Evolutionary conservation across 1,140 invertebrate genomes (phyloP).

Genomic region (Eulimnadia texana): DNA sequence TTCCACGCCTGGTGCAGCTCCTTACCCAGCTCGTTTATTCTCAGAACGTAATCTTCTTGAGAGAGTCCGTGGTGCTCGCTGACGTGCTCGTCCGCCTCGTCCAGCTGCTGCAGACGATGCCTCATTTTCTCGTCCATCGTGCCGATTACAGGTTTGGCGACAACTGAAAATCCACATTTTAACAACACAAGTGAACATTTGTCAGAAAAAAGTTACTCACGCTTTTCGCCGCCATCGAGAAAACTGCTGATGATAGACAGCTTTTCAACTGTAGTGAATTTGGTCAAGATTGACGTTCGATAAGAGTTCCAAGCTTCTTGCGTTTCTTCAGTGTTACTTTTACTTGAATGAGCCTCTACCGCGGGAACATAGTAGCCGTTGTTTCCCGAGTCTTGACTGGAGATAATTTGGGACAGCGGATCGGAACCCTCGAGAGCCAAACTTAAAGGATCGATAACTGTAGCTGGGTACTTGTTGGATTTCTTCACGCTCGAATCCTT

Average conservation of each 20-base stretch:
- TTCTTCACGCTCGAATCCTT: background rate
- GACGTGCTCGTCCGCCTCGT: slow-evolving; percentile 84
- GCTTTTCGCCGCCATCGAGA: slow-evolving; percentile 60
- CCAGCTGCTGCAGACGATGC: slow-evolving; percentile 78
- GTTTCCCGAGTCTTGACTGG: slow-evolving; percentile 33
- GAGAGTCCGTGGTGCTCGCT: slow-evolving; percentile 68
- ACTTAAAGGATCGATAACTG: slow-evolving; percentile 39
- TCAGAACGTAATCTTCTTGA: slow-evolving; percentile 77
- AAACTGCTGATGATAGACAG: slow-evolving; percentile 78
- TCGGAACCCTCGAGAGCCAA: slow-evolving; percentile 52
- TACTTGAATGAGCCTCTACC: too few relatives aligned
- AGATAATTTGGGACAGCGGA: slow-evolving; percentile 50
- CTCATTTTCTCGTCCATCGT: slow-evolving; percentile 74
- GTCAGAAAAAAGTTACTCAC: slow-evolving; percentile 30
- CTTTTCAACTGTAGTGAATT: slow-evolving; percentile 84
- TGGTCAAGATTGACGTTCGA: slow-evolving; percentile 54
- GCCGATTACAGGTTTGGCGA: slow-evolving; percentile 63
- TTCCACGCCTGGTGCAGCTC: slow-evolving; percentile 82
- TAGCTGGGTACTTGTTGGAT: slow-evolving; percentile 16
- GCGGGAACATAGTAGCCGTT: too few relatives aligned
- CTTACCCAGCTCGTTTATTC: slow-evolving; percentile 77
- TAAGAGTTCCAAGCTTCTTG: slow-evolving; percentile 42
- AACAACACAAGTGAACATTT: background rate
- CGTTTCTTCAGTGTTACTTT: background rate
- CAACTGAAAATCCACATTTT: slow-evolving; percentile 36